phyloP scores from a whole-genome alignment of 2,113 vertebrate species.

The Taurulus bubalis region DNA sequence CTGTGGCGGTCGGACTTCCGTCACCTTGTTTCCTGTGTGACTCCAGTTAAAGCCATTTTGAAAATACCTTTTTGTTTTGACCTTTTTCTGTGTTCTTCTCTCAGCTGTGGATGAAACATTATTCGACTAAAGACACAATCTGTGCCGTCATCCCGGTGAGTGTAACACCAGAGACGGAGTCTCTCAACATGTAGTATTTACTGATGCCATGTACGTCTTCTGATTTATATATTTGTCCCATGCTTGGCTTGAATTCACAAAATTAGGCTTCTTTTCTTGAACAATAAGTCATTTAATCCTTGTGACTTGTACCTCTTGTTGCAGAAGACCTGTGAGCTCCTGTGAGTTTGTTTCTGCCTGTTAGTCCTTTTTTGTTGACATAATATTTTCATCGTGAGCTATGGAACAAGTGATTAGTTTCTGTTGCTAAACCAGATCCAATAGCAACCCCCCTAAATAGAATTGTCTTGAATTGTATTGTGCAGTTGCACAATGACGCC shows the following conservation, averaged over 20 bases:
- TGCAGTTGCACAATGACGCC: not conserved
- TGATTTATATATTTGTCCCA: not conserved
- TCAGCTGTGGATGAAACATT: conserved; percentile 96
- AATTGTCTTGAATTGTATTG: too few species aligned
- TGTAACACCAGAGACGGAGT: conserved; percentile 32
- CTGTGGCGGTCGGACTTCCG: not conserved
- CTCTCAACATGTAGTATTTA: not conserved
- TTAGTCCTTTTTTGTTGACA: not conserved
- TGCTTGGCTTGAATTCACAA: not conserved
- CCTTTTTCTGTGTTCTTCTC: conserved; percentile 29
- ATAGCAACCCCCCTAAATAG: not conserved
- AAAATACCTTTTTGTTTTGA: not conserved
- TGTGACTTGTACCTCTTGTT: not conserved
- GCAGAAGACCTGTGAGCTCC: not conserved
- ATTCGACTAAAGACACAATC: conserved; percentile 90
- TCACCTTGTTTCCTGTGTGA: not conserved
- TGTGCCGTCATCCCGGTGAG: conserved; percentile 96
- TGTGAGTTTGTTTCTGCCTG: not conserved
- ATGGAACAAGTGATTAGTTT: not conserved
- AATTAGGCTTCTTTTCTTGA: not conserved
- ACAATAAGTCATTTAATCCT: not conserved
- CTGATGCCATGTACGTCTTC: not conserved
- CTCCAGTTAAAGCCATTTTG: not conserved
- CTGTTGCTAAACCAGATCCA: not conserved
- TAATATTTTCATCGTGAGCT: not conserved